These are phyloP conservation scores for Gadus macrocephalus DNA, from an alignment of 2,113 vertebrate genomes.

Conservation along the genomic window DNA sequence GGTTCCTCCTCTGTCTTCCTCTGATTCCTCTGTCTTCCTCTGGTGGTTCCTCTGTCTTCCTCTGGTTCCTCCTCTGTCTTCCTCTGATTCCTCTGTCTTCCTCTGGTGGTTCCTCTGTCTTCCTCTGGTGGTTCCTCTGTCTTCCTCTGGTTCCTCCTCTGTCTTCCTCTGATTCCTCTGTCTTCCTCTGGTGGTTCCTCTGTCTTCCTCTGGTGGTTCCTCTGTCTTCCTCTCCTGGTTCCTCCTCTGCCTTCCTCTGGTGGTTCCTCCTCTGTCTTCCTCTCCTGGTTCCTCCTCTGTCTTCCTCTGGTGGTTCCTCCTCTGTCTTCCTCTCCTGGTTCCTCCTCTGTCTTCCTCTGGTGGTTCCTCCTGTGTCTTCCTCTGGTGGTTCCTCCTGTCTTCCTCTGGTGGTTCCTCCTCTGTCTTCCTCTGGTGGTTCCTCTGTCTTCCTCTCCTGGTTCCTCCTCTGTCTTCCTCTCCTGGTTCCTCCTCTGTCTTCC, in stretches of 20 bases:
- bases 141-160: constrained; percentile 29
- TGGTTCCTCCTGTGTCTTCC: no score
- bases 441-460: no score
- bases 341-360: no score
- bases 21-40: no score
- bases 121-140: constrained; percentile 54
- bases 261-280: not conserved
- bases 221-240: constrained; percentile 50
- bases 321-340: no score
- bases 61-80: constrained; percentile 26
- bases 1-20: no score
- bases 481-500: no score
- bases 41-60: not conserved
- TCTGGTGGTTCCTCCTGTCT: no score
- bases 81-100: constrained; percentile 21
- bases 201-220: constrained; percentile 24
- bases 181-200: constrained; percentile 34
- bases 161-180: constrained; percentile 26
- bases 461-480: not conserved
- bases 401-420: no score
- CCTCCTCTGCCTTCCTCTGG: constrained; percentile 28
- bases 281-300: no score
- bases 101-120: constrained; percentile 48
- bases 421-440: no score
- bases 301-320: no score